A percentile compares a stretch with the other conserved stretches of the same genome.
Conservation (phyloP, 2,113 vertebrate genomes). For the Oophaga pumilio region DNA sequence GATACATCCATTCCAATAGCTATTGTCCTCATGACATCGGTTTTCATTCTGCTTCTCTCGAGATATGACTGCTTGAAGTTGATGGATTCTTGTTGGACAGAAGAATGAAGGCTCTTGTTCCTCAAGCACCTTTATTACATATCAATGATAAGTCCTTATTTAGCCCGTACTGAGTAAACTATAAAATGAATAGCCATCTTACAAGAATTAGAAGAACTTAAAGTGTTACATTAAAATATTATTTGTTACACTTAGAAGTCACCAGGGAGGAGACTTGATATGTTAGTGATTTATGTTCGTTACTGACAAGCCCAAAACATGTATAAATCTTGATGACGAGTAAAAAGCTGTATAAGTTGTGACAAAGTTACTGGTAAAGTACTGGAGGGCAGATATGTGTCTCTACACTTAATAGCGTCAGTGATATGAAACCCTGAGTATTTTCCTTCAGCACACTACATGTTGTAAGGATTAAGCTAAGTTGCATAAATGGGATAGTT, state of each 20-base stretch:
- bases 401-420: too few relatives aligned
- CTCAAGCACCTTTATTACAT: conserved; percentile 5
- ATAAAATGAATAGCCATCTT: conserved; percentile 5
- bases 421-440: too few relatives aligned
- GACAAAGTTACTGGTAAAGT: too few relatives aligned
- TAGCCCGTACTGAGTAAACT: background rate
- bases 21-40: background rate
- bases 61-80: conserved; percentile 23
- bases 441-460: too few relatives aligned
- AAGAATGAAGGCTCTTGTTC: conserved; percentile 12
- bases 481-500: too few relatives aligned
- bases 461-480: too few relatives aligned
- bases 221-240: background rate
- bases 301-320: background rate
- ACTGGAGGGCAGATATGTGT: too few relatives aligned
- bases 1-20: background rate
- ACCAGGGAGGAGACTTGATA: background rate
- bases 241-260: background rate
- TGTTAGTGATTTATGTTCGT: background rate
- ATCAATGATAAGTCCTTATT: conserved; percentile 11
- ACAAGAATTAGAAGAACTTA: background rate
- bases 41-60: conserved; percentile 31
- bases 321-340: background rate
- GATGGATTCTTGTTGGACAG: conserved; percentile 31
- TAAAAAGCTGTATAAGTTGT: background rate